A percentile compares a stretch with the other conserved stretches of the same genome.
Evolutionary conservation across 2,797 vertebrate genomes (phyloP).

Genomic region (Tympanoctomys barrerae): DNA sequence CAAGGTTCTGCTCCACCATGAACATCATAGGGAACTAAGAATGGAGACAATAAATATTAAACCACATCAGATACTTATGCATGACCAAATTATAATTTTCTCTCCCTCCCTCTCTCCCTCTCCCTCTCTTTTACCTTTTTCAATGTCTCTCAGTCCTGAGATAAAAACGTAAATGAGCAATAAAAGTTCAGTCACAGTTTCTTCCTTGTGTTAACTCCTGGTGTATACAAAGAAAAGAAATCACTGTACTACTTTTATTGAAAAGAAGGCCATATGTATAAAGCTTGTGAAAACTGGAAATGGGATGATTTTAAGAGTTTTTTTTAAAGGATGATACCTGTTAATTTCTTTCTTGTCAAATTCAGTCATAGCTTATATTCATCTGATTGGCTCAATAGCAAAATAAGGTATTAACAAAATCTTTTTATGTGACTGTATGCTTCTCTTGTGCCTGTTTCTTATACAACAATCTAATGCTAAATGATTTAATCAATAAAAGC

Average conservation of each 20-base stretch:
- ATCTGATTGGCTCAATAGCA: slow-evolving; percentile 25
- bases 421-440: neutral
- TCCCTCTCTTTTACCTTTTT: neutral
- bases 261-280: neutral
- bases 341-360: slow-evolving; percentile 46
- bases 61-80: neutral
- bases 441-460: slow-evolving; percentile 32
- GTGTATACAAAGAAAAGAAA: neutral
- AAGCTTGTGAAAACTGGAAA: slow-evolving; percentile 20
- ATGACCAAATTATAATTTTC: neutral
- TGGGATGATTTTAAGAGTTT: neutral
- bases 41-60: neutral
- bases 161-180: slow-evolving; percentile 28
- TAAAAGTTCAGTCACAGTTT: neutral
- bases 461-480: slow-evolving; percentile 54
- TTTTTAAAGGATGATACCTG: neutral
- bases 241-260: neutral
- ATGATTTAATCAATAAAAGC: slow-evolving; percentile 39
- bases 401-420: slow-evolving; percentile 65
- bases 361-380: slow-evolving; percentile 27
- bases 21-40: neutral
- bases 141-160: slow-evolving; percentile 49
- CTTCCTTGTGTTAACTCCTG: neutral
- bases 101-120: neutral
- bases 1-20: accelerated